Evolutionary conservation across 2,888 invertebrate species (phyloP).

Genomic region (Hypsopygia costalis): DNA sequence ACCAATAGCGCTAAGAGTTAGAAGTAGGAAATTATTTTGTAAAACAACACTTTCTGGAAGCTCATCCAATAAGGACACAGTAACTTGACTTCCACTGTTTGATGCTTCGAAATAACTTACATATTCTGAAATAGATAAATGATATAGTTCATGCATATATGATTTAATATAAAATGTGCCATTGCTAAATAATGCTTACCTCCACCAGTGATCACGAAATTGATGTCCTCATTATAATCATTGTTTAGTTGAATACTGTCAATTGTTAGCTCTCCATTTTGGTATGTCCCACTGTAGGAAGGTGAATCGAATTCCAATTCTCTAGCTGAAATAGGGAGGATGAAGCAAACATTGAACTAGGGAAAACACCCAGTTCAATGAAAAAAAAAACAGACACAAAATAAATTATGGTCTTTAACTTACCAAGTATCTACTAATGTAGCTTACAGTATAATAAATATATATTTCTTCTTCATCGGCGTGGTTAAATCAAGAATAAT

Average conservation of each 20-base stretch:
- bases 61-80: slow-evolving; percentile 24
- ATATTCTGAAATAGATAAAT: slow-evolving; percentile 36
- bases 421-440: too few relatives aligned
- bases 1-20: slow-evolving; percentile 49
- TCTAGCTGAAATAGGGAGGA: slow-evolving; percentile 37
- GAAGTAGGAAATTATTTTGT: slow-evolving; percentile 43
- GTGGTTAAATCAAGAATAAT: too few relatives aligned
- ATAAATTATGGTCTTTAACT: neutral
- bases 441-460: too few relatives aligned
- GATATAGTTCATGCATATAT: too few relatives aligned
- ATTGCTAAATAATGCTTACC: slow-evolving; percentile 34
- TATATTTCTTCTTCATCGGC: too few relatives aligned
- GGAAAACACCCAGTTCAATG: neutral
- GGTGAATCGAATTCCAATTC: slow-evolving; percentile 44
- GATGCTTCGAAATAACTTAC: slow-evolving; percentile 32
- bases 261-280: slow-evolving; percentile 33
- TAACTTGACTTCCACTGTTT: slow-evolving; percentile 31
- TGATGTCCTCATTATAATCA: slow-evolving; percentile 41
- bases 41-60: slow-evolving; percentile 42
- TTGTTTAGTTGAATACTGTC: slow-evolving; percentile 34
- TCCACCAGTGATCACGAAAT: slow-evolving; percentile 48
- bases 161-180: too few relatives aligned
- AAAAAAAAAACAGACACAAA: neutral
- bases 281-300: slow-evolving; percentile 44
- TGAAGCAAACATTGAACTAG: neutral